Conservation (phyloP, 2,113 vertebrate genomes). For the Mastomys natalensis region DNA sequence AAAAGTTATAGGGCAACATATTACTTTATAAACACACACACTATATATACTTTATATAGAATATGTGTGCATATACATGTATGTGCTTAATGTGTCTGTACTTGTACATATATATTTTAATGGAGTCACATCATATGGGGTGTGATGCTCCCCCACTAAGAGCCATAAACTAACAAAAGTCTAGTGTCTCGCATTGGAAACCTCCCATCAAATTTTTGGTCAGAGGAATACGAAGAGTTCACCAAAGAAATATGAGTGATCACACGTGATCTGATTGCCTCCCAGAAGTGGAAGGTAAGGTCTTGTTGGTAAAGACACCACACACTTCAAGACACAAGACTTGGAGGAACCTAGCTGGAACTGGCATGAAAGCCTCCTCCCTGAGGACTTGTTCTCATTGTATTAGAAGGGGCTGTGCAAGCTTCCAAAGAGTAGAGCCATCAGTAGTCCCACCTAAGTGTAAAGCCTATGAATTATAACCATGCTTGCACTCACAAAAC, state of each 20-base stretch:
- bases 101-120: background rate
- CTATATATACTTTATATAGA: background rate
- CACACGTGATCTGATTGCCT: background rate
- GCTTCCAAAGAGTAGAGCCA: background rate
- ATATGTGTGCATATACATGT: background rate
- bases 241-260: background rate
- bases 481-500: background rate
- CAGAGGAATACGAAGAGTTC: background rate
- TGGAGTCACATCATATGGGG: background rate
- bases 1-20: background rate
- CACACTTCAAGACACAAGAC: background rate
- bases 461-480: background rate
- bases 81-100: background rate
- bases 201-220: background rate
- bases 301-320: background rate
- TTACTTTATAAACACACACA: background rate
- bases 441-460: background rate
- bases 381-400: background rate
- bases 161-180: background rate
- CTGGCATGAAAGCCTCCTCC: background rate
- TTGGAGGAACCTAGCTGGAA: background rate
- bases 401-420: background rate
- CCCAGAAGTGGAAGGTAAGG: background rate
- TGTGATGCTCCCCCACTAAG: no score
- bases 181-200: background rate